Base-by-base conservation (phyloP, 2,113 vertebrate genomes). In the Charadrius vociferus region DNA sequence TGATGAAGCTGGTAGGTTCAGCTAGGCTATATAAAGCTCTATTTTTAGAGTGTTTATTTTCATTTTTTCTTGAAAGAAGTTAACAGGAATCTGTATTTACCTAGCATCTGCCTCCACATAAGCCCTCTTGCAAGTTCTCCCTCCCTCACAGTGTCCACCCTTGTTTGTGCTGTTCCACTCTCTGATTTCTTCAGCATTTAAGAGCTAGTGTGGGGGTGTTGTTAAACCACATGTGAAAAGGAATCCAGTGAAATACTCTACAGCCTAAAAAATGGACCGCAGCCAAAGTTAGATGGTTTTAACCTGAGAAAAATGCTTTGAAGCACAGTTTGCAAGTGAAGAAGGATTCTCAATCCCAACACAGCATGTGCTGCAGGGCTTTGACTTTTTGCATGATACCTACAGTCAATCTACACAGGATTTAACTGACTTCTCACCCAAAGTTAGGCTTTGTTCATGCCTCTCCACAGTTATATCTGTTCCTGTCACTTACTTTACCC, bases 151-250 rank as follows among this genome's bases (percentile, higher is more conserved):
- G 73, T 52, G 90, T 82, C 56, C 87, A 87, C 61, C 43, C 52
- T 68, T 95, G 56, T 88, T 93, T 61, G 32, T 79, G 53, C 61
- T 91, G 68, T 75, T 90, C 73, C 61, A 82, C 52, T 93, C 72
- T 43, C 39, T 68, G 39, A 58, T 85, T 82, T 94, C 73, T 88
- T 85, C 14, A 0, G 39, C 73, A 72, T 47, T 82, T 91, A 52
- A 74, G 36, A 94, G 29, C 36, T 88, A 34, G 9, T 89, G 61
- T 80, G 62, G 56, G 87, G 71, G 52, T 70, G 77, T 50, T 88
- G 78, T 70, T 78, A 88, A 91, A 95, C 74, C 85, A 92, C 86
- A 86, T 70, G 36, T 80, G 20, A 93, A 80, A 88, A 89, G 36
- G 30, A 91, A 90, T 79, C 58, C 58, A 68, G 10, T 91, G 70